Percentiles rank a stretch among this genome's conserved stretches.
Evolutionary conservation across 2,888 invertebrate genomes (phyloP).

Genomic region (Malacosoma neustria): DNA sequence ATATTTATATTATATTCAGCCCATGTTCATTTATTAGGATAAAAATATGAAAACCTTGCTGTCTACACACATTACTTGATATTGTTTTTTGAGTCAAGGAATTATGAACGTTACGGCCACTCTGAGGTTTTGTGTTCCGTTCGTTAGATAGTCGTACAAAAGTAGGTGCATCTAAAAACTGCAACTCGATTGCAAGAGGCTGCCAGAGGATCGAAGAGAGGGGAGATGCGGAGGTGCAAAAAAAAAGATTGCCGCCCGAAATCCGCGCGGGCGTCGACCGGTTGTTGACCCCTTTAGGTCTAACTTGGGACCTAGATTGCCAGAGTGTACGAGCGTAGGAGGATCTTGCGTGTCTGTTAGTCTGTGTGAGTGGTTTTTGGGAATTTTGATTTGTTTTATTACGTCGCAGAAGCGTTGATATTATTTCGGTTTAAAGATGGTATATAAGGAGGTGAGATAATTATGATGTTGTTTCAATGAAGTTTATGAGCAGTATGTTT

Average conservation of each 20-base stretch:
- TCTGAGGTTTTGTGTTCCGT: slow-evolving; percentile 29
- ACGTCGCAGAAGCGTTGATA: too few species aligned
- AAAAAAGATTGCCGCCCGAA: slow-evolving; percentile 49
- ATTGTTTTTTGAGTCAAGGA: background rate
- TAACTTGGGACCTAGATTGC: slow-evolving; percentile 31
- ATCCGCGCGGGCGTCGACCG: slow-evolving; percentile 64
- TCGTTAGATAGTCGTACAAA: slow-evolving; percentile 69
- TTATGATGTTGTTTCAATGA: too few species aligned
- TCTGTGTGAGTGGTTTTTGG: slow-evolving; percentile 4
- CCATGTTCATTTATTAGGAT: too few species aligned
- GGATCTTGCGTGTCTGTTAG: slow-evolving; percentile 6
- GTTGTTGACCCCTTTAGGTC: slow-evolving; percentile 50
- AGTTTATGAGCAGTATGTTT: too few species aligned
- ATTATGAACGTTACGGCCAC: slow-evolving; percentile 9
- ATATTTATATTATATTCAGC: too few species aligned
- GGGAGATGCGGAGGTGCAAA: slow-evolving; percentile 21
- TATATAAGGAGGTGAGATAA: too few species aligned
- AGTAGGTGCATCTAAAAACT: slow-evolving; percentile 74
- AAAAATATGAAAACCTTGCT: too few species aligned
- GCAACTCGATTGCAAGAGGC: slow-evolving; percentile 62
- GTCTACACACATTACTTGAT: too few species aligned
- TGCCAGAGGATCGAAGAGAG: slow-evolving; percentile 19
- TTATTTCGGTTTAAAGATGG: too few species aligned
- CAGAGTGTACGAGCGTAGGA: slow-evolving; percentile 16
- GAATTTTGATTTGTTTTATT: background rate